Percentiles rank a stretch among this genome's conserved stretches.
Conservation (phyloP, 2,888 invertebrate species). For the Platypus cylindrus region DNA sequence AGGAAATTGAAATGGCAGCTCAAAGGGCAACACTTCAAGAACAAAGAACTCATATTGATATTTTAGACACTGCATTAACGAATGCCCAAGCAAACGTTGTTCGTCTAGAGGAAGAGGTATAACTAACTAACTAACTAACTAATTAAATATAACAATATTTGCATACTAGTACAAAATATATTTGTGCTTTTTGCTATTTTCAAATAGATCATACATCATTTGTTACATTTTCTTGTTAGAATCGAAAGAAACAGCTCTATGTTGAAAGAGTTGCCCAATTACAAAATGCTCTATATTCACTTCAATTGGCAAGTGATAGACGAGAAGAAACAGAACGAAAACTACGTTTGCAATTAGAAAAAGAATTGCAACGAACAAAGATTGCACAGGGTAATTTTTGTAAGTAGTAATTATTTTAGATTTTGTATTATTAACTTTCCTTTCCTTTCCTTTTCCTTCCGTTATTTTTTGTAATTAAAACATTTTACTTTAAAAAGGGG, state of each 20-base stretch:
- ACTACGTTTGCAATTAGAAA: constrained; percentile 71
- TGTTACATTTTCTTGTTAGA: constrained; percentile 40
- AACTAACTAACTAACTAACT: constrained; percentile 16
- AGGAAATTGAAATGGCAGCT: constrained; percentile 82
- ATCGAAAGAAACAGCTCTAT: constrained; percentile 71
- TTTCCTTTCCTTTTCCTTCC: too few species aligned
- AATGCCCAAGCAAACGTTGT: constrained; percentile 85
- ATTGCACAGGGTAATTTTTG: constrained; percentile 22
- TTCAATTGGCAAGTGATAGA: constrained; percentile 73
- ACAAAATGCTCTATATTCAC: constrained; percentile 65
- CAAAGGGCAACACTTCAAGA: constrained; percentile 82
- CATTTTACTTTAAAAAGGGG: constrained; percentile 10
- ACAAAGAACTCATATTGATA: constrained; percentile 84
- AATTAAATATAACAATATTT: neutral
- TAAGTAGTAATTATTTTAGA: neutral
- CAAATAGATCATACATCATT: neutral
- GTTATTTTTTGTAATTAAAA: neutral
- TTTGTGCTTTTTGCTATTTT: neutral
- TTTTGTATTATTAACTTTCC: neutral
- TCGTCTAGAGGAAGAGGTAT: constrained; percentile 81
- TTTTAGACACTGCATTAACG: constrained; percentile 79
- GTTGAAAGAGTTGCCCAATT: constrained; percentile 75
- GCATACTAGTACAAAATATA: neutral
- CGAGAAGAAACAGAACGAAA: constrained; percentile 77
- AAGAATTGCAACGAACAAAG: constrained; percentile 57